These are phyloP conservation scores for Ctenochaetus hawaiiensis DNA, from an alignment of 2,797 vertebrate genomes.

Conservation along the genomic window DNA sequence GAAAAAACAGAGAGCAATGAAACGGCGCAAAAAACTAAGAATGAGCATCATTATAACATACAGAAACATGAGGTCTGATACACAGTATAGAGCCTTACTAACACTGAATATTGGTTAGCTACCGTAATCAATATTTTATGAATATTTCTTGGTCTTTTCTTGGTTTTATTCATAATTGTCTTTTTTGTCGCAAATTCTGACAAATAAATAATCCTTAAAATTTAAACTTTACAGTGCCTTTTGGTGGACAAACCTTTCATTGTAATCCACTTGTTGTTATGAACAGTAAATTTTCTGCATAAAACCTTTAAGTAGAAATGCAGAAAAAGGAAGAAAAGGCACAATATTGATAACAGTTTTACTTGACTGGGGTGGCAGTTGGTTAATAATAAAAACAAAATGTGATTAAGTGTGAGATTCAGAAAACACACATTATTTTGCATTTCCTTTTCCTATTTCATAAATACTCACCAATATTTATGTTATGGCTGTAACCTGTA, in stretches of 20 bases:
- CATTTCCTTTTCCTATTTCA: background rate
- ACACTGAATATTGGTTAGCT: background rate
- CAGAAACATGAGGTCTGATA: slow-evolving; percentile 5
- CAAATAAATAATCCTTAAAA: no score
- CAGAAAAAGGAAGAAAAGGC: no score
- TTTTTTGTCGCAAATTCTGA: background rate
- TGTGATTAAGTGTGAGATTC: no score
- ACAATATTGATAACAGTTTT: no score
- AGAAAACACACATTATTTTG: background rate
- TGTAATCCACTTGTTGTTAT: no score
- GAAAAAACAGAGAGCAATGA: slow-evolving; percentile 47
- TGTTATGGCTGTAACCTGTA: background rate
- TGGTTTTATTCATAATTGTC: background rate
- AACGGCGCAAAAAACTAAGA: slow-evolving; percentile 11
- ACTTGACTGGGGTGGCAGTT: background rate
- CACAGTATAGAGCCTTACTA: background rate
- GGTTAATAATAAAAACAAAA: background rate
- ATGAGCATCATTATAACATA: slow-evolving; percentile 6
- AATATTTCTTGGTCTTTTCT: background rate
- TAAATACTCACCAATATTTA: background rate
- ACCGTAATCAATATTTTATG: background rate
- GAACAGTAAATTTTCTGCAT: no score
- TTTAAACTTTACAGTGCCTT: no score
- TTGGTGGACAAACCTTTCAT: no score
- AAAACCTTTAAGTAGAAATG: no score